Base-by-base conservation (phyloP, 2,888 invertebrate genomes). In the Athalia cordata region DNA sequence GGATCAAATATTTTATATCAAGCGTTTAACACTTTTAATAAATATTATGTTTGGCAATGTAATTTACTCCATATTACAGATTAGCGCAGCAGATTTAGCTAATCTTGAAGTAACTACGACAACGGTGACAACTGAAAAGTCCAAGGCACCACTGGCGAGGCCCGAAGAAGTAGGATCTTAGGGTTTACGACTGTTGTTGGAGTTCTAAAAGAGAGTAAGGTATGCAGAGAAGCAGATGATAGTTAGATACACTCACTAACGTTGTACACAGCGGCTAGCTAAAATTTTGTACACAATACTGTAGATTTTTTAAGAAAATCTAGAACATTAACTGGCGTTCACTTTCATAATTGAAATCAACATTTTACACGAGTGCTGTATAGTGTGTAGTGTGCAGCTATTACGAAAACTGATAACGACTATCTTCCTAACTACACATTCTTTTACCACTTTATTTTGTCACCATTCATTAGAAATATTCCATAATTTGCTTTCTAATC, bases 111-210 rank as follows among this genome's bases (percentile, higher is more conserved):
- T 88, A 61, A 89, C 89, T 43, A 88, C 88, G 59, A 89, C 88
- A 29, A 83, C 83, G 67, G 88, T 89, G 50, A 89, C 89, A 15
- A 89, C 88, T 9, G 89, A 89, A 83, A 89, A 89, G 77, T 87
- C 89, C 5, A 90, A 89, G 83, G 87, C 88, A 52, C 88, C 89
- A 66, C 83, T 89, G 80, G 87, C 89, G 52, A 87, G 88, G 86
- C 87, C 89, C 65, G 89, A 90, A 79, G 88, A 90, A 81, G 88
- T 90, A 74, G 87, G 88, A 78, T 88, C 89, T 82, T 89, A 89
- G 81, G 79, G 82, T 74, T 78, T 45, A 77, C 7, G 13, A 52
- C n/a, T 52, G 49, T 75, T 75, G 50, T 62, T 45, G 5, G 5
- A 75, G 13, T 47, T n/a, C 13, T 55, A 62, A 62, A 62, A 75